Percentiles rank a stretch among this genome's conserved stretches.
Evolutionary conservation across 2,113 vertebrate genomes (phyloP).

Genomic region (Calidris pugnax): DNA sequence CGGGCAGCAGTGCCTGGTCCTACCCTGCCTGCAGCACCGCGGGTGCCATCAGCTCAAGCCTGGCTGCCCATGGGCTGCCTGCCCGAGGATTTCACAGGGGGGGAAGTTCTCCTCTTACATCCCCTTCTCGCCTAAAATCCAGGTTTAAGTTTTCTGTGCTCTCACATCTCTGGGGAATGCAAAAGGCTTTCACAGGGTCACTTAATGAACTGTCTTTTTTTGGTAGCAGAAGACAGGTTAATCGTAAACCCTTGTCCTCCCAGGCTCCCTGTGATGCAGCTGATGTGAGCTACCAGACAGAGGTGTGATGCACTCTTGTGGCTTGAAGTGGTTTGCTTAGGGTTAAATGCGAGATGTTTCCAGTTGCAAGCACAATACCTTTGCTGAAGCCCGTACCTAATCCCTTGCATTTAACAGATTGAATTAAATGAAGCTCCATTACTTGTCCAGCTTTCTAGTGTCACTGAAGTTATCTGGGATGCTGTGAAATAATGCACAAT

Average conservation of each 20-base stretch:
- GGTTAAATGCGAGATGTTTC: not conserved
- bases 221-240: not conserved
- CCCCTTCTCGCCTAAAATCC: not conserved
- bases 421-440: not conserved
- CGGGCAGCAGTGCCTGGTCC: not conserved
- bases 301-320: not conserved
- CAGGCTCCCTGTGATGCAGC: not conserved
- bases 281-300: not conserved
- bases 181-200: not conserved
- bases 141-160: not conserved
- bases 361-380: not conserved
- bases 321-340: not conserved
- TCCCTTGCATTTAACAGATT: not conserved
- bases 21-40: not conserved
- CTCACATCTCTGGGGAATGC: not conserved
- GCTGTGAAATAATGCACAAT: not conserved
- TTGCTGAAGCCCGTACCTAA: not conserved
- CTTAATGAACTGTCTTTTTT: not conserved
- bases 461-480: not conserved
- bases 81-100: not conserved
- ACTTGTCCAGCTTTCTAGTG: not conserved
- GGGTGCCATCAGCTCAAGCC: rapidly evolving
- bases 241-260: not conserved
- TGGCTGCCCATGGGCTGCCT: not conserved
- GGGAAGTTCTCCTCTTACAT: not conserved